These are phyloP conservation scores for Notolabrus celidotus DNA, from an alignment of 2,797 vertebrate species.

Conservation along the genomic window DNA sequence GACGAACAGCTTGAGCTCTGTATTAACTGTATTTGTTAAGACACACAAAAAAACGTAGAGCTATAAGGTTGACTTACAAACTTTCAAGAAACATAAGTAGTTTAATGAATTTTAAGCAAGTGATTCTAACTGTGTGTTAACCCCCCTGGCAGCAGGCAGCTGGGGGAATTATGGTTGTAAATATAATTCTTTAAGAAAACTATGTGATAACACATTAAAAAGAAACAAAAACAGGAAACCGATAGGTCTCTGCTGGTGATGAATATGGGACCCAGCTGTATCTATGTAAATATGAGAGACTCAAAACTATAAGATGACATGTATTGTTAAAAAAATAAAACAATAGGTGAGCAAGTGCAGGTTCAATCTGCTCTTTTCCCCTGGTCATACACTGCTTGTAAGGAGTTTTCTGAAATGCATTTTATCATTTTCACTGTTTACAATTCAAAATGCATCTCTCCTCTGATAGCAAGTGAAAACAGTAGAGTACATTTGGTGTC, in stretches of 20 bases:
- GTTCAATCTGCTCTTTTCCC: constrained; percentile 66
- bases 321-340: constrained; percentile 71
- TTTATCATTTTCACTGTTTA: constrained; percentile 91
- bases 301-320: constrained; percentile 86
- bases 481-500: constrained; percentile 86
- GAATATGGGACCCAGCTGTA: constrained; percentile 79
- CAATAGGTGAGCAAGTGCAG: constrained; percentile 57
- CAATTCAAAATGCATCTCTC: constrained; percentile 90
- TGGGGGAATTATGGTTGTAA: constrained; percentile 85
- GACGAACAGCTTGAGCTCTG: constrained; percentile 83
- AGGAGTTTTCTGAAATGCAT: constrained; percentile 85
- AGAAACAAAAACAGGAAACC: constrained; percentile 71
- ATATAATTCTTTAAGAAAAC: constrained; percentile 89
- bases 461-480: constrained; percentile 85
- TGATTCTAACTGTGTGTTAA: constrained; percentile 83
- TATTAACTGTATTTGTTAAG: constrained; percentile 85
- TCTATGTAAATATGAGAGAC: constrained; percentile 85
- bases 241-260: constrained; percentile 77
- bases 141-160: constrained; percentile 87
- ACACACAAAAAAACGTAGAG: constrained; percentile 73
- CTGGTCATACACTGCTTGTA: constrained; percentile 84
- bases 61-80: constrained; percentile 84
- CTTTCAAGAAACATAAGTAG: constrained; percentile 78
- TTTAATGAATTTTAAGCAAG: constrained; percentile 78
- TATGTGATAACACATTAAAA: constrained; percentile 81